Base-by-base conservation (phyloP, 2,888 invertebrate genomes). In the Lathronympha strigana region DNA sequence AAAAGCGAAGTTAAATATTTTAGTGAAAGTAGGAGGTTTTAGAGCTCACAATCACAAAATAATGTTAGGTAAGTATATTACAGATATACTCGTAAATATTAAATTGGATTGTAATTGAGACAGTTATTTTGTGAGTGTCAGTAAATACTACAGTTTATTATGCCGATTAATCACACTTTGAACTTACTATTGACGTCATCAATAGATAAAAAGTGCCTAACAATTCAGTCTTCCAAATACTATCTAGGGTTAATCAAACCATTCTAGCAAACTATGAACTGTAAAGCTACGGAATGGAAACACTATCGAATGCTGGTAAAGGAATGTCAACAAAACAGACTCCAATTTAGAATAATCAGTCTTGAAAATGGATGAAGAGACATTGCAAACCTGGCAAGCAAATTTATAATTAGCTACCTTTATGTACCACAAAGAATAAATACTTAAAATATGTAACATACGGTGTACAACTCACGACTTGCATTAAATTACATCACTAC, bases 291-390 rank as follows among this genome's bases (percentile, higher is more conserved):
- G 74, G 72, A 72, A 74, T 71, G 73, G 70, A 71, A 73, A 72
- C 60, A 57, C 64, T 61, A 67, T 67, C 66, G 55, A 47, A 61
- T 64, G 68, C 43, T 63, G 62, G 53, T 63, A 68, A 67, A 79
- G 89, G 89, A 90, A 90, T 90, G 90, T 90, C 78, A 82, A 80
- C 82, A 75, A 66, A 79, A 73, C 76, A 76, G 70, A 67, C 80
- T 81, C 83, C 79, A 90, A 90, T 91, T 92, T 90, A 87, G 90
- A 86, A 85, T 85, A 88, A 88, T 92, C 92, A 92, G 92, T 92
- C 92, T 90, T 92, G 83, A 77, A 83, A 83, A 85, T 85, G 84
- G 84, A 83, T 82, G 82, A 81, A 83, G 71, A 79, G 76, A 55
- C 43, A 55, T 43, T 55, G 55, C 55, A 40, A 73, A 70, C 76